Percentiles rank a stretch among this genome's conserved stretches.
These are phyloP conservation scores for Timandra comae DNA, from an alignment of 2,888 invertebrate genomes.

Conservation along the genomic window DNA sequence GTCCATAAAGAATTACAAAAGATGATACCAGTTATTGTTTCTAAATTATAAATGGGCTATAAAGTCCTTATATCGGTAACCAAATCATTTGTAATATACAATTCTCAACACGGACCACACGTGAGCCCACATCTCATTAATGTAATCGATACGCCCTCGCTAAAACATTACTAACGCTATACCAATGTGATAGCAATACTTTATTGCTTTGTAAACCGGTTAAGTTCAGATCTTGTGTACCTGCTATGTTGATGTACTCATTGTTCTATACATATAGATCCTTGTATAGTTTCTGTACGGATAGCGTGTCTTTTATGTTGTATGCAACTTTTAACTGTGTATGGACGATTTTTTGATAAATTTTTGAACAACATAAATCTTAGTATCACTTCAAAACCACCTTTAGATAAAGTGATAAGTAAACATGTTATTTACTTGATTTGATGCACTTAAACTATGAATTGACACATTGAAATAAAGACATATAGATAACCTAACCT, in stretches of 20 bases:
- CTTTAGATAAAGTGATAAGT: too few species aligned
- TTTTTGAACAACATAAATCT: too few species aligned
- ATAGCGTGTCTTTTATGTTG: too few species aligned
- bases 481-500: too few species aligned
- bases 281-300: too few species aligned
- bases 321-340: too few species aligned
- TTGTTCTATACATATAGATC: too few species aligned
- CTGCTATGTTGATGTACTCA: conserved; percentile 23
- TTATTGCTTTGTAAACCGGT: conserved; percentile 50
- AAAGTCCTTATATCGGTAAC: conserved; percentile 51
- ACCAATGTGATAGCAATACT: conserved; percentile 32
- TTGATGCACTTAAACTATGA: too few species aligned
- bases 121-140: conserved; percentile 71
- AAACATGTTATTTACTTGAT: too few species aligned
- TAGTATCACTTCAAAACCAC: too few species aligned
- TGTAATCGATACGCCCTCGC: conserved; percentile 68
- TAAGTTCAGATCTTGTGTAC: conserved; percentile 34
- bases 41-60: conserved; percentile 54
- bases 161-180: conserved; percentile 59
- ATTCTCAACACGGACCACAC: conserved; percentile 64
- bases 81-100: conserved; percentile 49
- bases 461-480: too few species aligned
- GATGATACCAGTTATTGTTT: conserved; percentile 54
- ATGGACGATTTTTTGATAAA: too few species aligned
- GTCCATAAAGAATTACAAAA: conserved; percentile 19